These are phyloP conservation scores for Mesorhabditis sp. DNA, from an alignment of 2,888 invertebrate species.

Conservation along the genomic window DNA sequence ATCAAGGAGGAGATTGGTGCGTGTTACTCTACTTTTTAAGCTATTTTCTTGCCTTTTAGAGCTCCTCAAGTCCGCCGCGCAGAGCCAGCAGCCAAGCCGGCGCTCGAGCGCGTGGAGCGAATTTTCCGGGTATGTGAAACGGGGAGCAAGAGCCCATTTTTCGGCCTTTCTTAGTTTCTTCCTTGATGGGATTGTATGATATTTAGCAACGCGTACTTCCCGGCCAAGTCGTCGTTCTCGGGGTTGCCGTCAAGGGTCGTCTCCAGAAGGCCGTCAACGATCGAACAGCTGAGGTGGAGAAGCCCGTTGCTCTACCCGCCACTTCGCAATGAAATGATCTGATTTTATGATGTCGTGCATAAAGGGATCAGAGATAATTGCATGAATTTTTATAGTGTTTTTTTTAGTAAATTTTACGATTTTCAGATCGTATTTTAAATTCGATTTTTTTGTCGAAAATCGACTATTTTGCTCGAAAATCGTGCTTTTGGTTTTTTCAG, in stretches of 20 bases:
- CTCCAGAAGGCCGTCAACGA: neutral
- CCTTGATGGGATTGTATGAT: neutral
- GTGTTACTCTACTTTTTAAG: neutral
- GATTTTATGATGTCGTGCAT: constrained; percentile 6
- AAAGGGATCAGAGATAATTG: too few relatives aligned
- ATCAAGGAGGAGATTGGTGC: constrained; percentile 50
- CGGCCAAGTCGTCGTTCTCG: constrained; percentile 3
- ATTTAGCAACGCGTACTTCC: neutral
- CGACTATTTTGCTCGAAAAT: too few relatives aligned
- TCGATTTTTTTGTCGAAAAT: too few relatives aligned
- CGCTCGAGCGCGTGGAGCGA: constrained; percentile 5
- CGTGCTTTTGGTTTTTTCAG: too few relatives aligned
- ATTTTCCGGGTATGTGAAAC: neutral
- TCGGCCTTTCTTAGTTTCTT: neutral
- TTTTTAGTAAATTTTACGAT: too few relatives aligned
- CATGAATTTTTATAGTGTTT: too few relatives aligned
- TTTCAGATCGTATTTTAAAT: too few relatives aligned
- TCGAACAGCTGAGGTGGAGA: neutral
- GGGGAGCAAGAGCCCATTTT: neutral
- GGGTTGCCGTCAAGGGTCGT: neutral
- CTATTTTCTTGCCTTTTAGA: constrained; percentile 15
- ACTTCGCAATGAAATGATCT: too few relatives aligned
- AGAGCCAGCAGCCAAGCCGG: constrained; percentile 31
- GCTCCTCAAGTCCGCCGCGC: constrained; percentile 40
- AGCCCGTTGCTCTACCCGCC: neutral